Base-by-base conservation (phyloP, 2,113 vertebrate genomes). In the Strix aluco region DNA sequence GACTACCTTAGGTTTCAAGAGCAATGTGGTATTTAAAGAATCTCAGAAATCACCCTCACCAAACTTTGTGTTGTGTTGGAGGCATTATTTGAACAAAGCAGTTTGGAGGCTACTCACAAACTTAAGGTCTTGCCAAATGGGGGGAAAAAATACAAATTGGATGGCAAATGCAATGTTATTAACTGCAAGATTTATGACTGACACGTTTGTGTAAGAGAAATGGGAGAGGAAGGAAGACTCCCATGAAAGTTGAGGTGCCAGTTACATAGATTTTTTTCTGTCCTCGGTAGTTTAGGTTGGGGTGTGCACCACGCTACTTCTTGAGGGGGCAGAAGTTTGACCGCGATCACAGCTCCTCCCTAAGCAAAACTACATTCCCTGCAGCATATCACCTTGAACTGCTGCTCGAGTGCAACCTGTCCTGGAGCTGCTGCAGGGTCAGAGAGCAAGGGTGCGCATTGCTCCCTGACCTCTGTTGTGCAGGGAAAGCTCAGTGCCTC, bases 351-450 rank as follows among this genome's bases (percentile, higher is more conserved):
- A 30, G 3, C 29, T 58, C 10, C 34, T 20, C 55, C 13, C 6
- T 16, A 40, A 63, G 25, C 9, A 67, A 44, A 69, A 17, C 15
- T 17, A 6, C 19, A 25, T 61, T 26, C 47, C 22, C 22, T 13
- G 47, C 25, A 44, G 72, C 2, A 0, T 32, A 6, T 71, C 1
- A 0, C 7, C 44, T 59, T 5, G 1, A 25, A 16, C 10, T 0
- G 6, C 44, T 59, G 46, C 52, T 72, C 0, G 0, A 49, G 67
- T 19, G 19, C n/a, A 30, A 0, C 0, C 0, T 13, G 32, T 49
- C 32, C n/a, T 11, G 3, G n/a, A 55, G 40, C 15, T 89, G 61
- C 27, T 25, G 25, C 21, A 25, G 47, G 40, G 18, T 55, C n/a
- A 42, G 59, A 25, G 26, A 46, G 19, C 0, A 1, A 54, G 46